These are phyloP conservation scores for Rhipidura dahli DNA, from an alignment of 2,113 vertebrate species.

Conservation along the genomic window DNA sequence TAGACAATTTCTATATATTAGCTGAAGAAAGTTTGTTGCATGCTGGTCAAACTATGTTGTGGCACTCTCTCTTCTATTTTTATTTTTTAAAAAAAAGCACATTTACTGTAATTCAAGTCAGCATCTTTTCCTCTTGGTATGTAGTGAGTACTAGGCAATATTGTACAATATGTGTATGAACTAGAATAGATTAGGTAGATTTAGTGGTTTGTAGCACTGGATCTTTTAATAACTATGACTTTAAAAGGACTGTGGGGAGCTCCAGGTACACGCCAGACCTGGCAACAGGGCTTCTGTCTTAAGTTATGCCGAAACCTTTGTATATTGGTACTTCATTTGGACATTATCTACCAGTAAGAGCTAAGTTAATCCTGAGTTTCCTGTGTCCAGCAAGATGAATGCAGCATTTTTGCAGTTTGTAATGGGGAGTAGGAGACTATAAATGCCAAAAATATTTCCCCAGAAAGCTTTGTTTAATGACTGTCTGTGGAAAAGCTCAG, in stretches of 20 bases:
- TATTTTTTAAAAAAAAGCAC: constrained; percentile 63
- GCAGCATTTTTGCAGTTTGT: constrained; percentile 2
- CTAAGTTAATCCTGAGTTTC: background rate
- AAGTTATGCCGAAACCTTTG: background rate
- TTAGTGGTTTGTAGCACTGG: constrained; percentile 71
- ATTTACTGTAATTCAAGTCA: constrained; percentile 63
- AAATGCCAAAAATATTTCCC: background rate
- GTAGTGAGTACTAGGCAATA: constrained; percentile 66
- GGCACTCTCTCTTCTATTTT: constrained; percentile 37
- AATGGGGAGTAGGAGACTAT: background rate
- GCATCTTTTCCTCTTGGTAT: constrained; percentile 69
- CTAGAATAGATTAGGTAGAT: constrained; percentile 73
- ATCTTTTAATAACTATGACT: constrained; percentile 64
- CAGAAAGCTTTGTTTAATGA: background rate
- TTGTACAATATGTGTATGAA: constrained; percentile 68
- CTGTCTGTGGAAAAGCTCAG: background rate
- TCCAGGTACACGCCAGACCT: constrained; percentile 38
- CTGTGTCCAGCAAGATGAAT: background rate
- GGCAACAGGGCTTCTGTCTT: constrained; percentile 18
- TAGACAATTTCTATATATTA: constrained; percentile 59
- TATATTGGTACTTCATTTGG: background rate
- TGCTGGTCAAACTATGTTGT: constrained; percentile 66
- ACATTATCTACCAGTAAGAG: background rate
- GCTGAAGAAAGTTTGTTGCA: constrained; percentile 67
- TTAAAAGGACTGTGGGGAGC: constrained; percentile 38